A percentile compares a stretch with the other conserved stretches of the same genome.
Conservation (phyloP, 37 sponge, comb jelly and placozoan genomes). For the Halichondria panicea region DNA sequence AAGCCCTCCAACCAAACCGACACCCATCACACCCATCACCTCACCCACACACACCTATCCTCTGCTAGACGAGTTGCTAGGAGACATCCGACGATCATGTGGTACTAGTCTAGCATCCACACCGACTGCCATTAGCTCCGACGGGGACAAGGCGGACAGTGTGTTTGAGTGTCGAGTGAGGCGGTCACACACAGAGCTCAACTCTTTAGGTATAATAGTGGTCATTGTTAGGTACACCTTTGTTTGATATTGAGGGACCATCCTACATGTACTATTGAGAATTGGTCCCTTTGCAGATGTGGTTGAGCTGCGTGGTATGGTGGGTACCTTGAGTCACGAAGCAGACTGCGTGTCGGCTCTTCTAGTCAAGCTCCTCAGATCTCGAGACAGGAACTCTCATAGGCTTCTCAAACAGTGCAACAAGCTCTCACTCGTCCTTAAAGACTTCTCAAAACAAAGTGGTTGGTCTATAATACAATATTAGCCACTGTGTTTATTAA, state of each 20-base stretch:
- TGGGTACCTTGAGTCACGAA: conserved; percentile 3
- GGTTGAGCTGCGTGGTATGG: conserved; percentile 9
- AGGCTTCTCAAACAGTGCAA: conserved; percentile 20
- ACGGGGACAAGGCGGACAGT: neutral
- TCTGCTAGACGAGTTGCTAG: conserved; percentile 42
- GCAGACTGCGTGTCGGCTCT: conserved; percentile 20
- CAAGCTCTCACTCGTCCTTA: conserved; percentile 37
- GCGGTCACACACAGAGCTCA: conserved; percentile 26
- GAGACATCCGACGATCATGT: conserved; percentile 38
- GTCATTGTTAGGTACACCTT: too few relatives aligned
- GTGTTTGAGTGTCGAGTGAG: conserved; percentile 15
- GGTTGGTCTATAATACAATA: conserved; percentile 30
- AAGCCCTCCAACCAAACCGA: too few relatives aligned
- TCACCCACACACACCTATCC: conserved; percentile 5
- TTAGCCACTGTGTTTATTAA: neutral
- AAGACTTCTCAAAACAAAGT: conserved; percentile 20
- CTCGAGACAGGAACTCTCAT: conserved; percentile 21
- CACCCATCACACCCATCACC: too few relatives aligned
- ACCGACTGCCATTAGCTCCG: conserved; percentile 17
- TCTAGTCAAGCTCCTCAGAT: conserved; percentile 27
- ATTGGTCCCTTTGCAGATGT: conserved; percentile 9
- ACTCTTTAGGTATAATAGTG: conserved; percentile 16
- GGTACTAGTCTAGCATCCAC: conserved; percentile 40
- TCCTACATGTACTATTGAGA: neutral
- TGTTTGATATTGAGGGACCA: neutral